Conservation (phyloP, 2,113 vertebrate genomes). For the Lophura nycthemera region DNA sequence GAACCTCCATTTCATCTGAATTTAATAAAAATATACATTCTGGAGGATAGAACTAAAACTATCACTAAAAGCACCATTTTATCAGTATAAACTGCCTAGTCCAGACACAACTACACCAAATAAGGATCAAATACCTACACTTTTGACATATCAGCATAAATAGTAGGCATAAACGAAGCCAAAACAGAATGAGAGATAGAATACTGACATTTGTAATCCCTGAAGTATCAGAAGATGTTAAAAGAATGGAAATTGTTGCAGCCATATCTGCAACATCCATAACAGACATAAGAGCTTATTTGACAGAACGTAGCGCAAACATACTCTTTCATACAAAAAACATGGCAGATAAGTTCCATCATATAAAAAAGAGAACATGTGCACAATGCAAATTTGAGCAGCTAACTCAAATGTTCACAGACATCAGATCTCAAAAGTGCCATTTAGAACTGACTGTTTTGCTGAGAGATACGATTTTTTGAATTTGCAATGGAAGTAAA, state of each 20-base stretch:
- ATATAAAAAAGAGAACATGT: background rate
- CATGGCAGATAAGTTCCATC: background rate
- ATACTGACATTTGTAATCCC: background rate
- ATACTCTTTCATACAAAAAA: background rate
- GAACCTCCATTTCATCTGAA: constrained; percentile 8
- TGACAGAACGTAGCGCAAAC: background rate
- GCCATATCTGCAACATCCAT: background rate
- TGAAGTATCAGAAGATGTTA: background rate
- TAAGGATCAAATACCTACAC: background rate
- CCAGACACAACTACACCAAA: background rate
- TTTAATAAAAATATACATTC: constrained; percentile 49
- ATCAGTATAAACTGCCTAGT: background rate
- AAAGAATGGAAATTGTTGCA: background rate
- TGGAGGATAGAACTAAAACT: constrained; percentile 13
- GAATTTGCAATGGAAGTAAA: background rate
- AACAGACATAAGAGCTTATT: background rate
- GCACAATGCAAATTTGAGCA: background rate
- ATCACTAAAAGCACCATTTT: background rate
- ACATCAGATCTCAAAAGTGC: background rate
- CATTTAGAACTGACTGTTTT: background rate
- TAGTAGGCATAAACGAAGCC: background rate
- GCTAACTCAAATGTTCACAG: background rate
- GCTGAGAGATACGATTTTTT: background rate
- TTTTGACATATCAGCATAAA: background rate
- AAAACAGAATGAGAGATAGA: background rate